phyloP scores from a whole-genome alignment of 2,113 vertebrate species.

The Pseudorectes ferrugineus region DNA sequence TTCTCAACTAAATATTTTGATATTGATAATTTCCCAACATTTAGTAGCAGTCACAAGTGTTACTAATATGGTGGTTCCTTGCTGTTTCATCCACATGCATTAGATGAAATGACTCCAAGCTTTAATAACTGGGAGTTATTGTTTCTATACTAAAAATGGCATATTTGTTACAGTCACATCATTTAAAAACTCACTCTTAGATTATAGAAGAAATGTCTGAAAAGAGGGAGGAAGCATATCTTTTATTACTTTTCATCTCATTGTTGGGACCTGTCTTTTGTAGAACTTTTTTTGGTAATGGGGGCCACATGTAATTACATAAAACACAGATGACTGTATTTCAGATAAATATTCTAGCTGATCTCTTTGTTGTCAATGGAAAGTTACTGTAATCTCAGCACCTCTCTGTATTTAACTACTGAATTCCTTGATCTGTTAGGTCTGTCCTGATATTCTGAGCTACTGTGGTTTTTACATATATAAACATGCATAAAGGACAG shows the following conservation, averaged over 20 bases:
- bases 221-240: not conserved
- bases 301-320: too few relatives aligned
- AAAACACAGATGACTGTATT: not conserved
- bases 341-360: not conserved
- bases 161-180: not conserved
- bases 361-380: not conserved
- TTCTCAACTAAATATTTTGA: not conserved
- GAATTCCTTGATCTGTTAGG: not conserved
- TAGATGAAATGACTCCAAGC: not conserved
- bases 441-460: not conserved
- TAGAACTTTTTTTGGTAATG: not conserved
- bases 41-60: not conserved
- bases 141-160: not conserved
- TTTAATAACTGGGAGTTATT: not conserved
- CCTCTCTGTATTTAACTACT: not conserved
- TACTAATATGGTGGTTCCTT: not conserved
- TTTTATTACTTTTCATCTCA: not conserved
- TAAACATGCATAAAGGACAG: not conserved
- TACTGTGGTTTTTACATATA: not conserved
- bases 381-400: not conserved
- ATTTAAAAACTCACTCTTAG: not conserved
- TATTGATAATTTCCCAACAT: not conserved
- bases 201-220: not conserved
- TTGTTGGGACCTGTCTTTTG: not conserved
- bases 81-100: not conserved